These are phyloP conservation scores for Aptenodytes patagonicus DNA, from an alignment of 2,113 vertebrate genomes.

Conservation along the genomic window DNA sequence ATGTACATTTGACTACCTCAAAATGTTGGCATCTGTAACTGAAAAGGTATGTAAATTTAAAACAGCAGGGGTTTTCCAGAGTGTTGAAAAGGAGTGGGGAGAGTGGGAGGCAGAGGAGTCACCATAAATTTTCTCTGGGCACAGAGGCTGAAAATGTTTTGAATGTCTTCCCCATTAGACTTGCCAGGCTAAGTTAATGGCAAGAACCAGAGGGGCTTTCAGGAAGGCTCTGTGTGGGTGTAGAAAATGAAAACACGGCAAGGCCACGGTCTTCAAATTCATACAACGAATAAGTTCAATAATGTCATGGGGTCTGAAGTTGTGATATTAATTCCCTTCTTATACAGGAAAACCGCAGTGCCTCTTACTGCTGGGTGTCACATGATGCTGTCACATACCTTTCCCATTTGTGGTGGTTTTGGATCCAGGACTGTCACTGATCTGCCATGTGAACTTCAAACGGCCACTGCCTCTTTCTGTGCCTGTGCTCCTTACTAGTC, in stretches of 20 bases:
- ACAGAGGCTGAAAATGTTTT: background rate
- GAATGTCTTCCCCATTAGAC: background rate
- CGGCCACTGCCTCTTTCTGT: background rate
- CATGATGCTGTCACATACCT: background rate
- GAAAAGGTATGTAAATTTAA: background rate
- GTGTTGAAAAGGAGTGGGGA: background rate
- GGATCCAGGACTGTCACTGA: background rate
- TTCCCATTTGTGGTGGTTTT: background rate
- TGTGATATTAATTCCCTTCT: background rate
- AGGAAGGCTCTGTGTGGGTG: background rate
- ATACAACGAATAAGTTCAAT: background rate
- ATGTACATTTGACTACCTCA: background rate
- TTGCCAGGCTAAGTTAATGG: background rate
- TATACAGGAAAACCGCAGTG: background rate
- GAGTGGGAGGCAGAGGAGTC: background rate
- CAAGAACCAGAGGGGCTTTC: slow-evolving; percentile 9
- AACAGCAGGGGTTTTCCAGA: background rate
- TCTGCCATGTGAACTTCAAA: background rate
- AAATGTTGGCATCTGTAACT: background rate
- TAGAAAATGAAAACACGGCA: background rate
- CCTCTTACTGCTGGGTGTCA: background rate
- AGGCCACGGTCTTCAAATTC: background rate
- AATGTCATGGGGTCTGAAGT: background rate
- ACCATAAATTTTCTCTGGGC: background rate
- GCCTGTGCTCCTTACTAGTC: background rate